Evolutionary conservation across 2,113 vertebrate genomes (phyloP).

Genomic region (Ciconia boyciana): DNA sequence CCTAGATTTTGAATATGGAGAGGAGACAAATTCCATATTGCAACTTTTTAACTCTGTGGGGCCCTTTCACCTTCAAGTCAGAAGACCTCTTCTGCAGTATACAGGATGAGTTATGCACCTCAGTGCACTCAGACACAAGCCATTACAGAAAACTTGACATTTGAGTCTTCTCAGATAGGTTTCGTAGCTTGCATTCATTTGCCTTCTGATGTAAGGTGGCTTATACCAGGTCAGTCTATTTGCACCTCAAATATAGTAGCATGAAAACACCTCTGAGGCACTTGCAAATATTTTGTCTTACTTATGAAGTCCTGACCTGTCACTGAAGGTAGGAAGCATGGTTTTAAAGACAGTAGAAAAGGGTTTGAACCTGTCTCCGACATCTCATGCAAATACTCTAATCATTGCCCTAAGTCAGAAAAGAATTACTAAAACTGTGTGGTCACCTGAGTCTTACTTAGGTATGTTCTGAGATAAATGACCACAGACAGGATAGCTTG

Average conservation of each 20-base stretch:
- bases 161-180: background rate
- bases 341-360: background rate
- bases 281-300: background rate
- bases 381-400: background rate
- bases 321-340: background rate
- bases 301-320: background rate
- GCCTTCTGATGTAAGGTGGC: background rate
- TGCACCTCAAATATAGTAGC: background rate
- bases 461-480: background rate
- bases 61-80: background rate
- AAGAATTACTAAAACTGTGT: background rate
- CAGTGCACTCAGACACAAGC: background rate
- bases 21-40: background rate
- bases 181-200: background rate
- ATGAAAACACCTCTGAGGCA: background rate
- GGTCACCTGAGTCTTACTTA: background rate
- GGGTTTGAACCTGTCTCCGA: background rate
- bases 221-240: background rate
- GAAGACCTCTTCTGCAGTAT: background rate
- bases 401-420: background rate
- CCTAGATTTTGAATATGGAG: background rate
- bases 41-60: background rate
- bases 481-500: background rate
- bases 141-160: background rate
- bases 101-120: background rate